A percentile compares a stretch with the other conserved stretches of the same genome.
Evolutionary conservation across 2,797 vertebrate genomes (phyloP).

Genomic region (Argyrosomus regius): DNA sequence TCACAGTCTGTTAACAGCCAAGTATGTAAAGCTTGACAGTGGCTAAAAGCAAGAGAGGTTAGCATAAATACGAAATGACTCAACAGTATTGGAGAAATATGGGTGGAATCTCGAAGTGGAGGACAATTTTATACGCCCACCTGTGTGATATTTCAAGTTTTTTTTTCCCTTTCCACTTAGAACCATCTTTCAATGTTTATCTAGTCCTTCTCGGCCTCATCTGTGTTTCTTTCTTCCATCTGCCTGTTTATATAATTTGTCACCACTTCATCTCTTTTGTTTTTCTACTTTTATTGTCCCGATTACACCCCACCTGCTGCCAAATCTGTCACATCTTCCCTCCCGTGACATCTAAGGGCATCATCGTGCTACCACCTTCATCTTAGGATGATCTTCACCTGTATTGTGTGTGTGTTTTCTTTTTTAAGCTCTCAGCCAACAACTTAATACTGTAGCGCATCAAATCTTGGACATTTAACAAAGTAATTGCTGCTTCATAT

Average conservation of each 20-base stretch:
- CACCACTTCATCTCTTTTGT: conserved; percentile 52
- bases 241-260: conserved; percentile 59
- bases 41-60: conserved; percentile 34
- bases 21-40: conserved; percentile 52
- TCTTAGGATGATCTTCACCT: not conserved
- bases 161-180: conserved; percentile 13
- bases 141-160: conserved; percentile 14
- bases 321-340: conserved; percentile 50
- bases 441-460: conserved; percentile 23
- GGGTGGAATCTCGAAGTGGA: conserved; percentile 23
- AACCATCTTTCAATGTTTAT: conserved; percentile 61
- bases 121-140: conserved; percentile 38
- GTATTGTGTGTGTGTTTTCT: not conserved
- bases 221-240: conserved; percentile 58
- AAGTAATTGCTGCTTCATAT: conserved; percentile 50
- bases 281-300: conserved; percentile 52
- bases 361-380: not conserved
- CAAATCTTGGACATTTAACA: conserved; percentile 45
- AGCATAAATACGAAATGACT: conserved; percentile 55
- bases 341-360: conserved; percentile 23
- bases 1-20: conserved; percentile 64
- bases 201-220: conserved; percentile 36
- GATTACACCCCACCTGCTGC: conserved; percentile 57
- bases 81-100: conserved; percentile 36
- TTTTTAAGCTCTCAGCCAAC: conserved; percentile 12